Percentiles rank a stretch among this genome's conserved stretches.
phyloP scores from a whole-genome alignment of 2,113 vertebrate genomes.

The Sinocyclocheilus rhinocerous region DNA sequence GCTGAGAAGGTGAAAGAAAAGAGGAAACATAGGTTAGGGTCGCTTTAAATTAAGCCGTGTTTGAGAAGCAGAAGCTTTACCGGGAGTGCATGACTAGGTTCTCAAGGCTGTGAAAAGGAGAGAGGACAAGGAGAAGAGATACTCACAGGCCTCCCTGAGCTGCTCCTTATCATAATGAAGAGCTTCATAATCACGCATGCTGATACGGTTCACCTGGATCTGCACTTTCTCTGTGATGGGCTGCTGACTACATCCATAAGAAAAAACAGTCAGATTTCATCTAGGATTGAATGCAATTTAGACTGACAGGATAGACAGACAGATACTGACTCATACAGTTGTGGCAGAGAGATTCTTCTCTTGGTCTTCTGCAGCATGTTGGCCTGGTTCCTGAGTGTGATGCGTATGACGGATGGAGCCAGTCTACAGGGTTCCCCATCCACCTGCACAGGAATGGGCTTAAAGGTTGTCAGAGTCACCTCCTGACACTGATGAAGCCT shows the following conservation, averaged over 20 bases:
- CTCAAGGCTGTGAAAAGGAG: background rate
- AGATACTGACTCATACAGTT: constrained; percentile 85
- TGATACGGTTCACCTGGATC: constrained; percentile 89
- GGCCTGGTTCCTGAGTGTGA: constrained; percentile 90
- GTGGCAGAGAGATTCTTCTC: constrained; percentile 87
- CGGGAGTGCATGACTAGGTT: background rate
- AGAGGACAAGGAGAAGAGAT: background rate
- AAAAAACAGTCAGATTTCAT: background rate
- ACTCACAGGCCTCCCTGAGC: constrained; percentile 95
- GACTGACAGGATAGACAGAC: background rate
- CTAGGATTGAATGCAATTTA: no score
- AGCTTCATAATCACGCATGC: constrained; percentile 92
- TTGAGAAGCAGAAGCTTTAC: background rate
- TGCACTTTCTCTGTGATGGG: constrained; percentile 84
- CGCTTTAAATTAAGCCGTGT: background rate
- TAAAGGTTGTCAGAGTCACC: constrained; percentile 88
- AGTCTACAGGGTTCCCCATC: constrained; percentile 95
- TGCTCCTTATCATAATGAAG: constrained; percentile 96
- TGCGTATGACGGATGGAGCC: constrained; percentile 85
- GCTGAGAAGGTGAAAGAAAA: constrained; percentile 57
- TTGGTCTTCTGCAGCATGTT: constrained; percentile 98
- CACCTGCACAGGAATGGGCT: constrained; percentile 97
- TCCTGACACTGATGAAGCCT: constrained; percentile 91
- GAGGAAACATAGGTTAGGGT: background rate
- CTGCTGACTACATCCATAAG: constrained; percentile 81